Evolutionary conservation across 2,113 vertebrate genomes (phyloP).

Genomic region (Salvelinus fontinalis): DNA sequence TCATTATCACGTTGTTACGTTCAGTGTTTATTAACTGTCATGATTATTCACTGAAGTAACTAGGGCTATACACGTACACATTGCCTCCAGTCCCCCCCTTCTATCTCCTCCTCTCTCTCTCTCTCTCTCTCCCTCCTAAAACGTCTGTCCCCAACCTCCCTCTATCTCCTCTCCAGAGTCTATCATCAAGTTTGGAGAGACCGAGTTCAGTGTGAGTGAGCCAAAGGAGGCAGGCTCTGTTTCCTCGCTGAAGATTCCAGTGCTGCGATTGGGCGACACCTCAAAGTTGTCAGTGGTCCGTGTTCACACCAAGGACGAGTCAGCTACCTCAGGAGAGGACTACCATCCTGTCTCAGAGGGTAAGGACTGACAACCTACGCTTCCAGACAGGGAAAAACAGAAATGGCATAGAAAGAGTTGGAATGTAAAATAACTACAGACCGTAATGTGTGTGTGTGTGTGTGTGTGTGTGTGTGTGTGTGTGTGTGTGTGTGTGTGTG

Average conservation of each 20-base stretch:
- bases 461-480: neutral
- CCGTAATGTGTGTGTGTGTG: neutral
- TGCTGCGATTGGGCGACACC: constrained; percentile 86
- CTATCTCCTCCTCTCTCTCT: no score
- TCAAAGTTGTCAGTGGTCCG: constrained; percentile 90
- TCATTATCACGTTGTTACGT: neutral
- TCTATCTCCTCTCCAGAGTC: constrained; percentile 55
- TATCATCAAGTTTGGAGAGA: constrained; percentile 70
- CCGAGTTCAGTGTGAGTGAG: constrained; percentile 82
- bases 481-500: neutral
- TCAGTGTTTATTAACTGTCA: neutral
- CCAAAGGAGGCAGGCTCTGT: constrained; percentile 79
- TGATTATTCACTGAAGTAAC: neutral
- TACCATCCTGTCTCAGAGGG: constrained; percentile 92
- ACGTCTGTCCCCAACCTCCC: neutral
- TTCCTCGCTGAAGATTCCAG: constrained; percentile 80
- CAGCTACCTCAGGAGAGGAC: constrained; percentile 90
- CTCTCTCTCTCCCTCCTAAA: neutral
- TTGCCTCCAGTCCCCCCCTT: neutral
- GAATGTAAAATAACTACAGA: neutral
- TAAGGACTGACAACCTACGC: constrained; percentile 41
- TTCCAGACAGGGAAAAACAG: no score
- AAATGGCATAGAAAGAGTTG: neutral
- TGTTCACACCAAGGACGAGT: constrained; percentile 94
- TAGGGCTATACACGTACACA: neutral